Base-by-base conservation (phyloP, 2,797 vertebrate species). In the Buceros bicornis region DNA sequence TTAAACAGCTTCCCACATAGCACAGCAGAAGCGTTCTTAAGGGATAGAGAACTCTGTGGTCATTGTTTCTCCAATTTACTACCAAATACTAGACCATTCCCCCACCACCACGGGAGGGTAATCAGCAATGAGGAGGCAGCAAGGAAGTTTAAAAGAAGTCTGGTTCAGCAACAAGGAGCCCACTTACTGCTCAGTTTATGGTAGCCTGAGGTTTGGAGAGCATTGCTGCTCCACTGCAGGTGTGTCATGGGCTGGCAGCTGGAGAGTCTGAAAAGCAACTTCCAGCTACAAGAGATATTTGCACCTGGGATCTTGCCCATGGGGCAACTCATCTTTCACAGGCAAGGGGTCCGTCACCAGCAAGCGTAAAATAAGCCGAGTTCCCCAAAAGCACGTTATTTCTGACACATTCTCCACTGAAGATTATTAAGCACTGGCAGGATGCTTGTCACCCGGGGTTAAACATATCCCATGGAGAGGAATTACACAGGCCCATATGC, bases 401-500 rank as follows among this genome's bases (percentile, higher is more conserved):
- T 48, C 78, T 14, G 20, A 21, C 14, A 24, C 45, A 64, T 61
- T 60, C 71, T 93, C 81, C 64, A 53, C 22, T 5, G 74, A 73
- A 70, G 80, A 73, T 80, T 92, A 37, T 66, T 66, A 84, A 87
- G 83, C 28, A 31, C 78, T 64, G 71, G 50, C 81, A 82, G 93
- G 37, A 4, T 66, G 74, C 40, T 85, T 45, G 74, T 85, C 95
- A 94, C 81, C 81, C 10, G 5, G 87, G 93, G 92, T 96, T 94
- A 93, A 94, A 92, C 7, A 0, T 40, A 48, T 87, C 90, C 89
- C 78, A 54, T 6, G 1, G 93, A 92, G 88, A 94, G 37, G 70
- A 94, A 90, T 95, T 80, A 89, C 86, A 77, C 33, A 31, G 71
- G 18, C 53, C 78, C 89, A 93, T 84, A 94, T 93, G 92, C 78